Base-by-base conservation (phyloP, 2,797 vertebrate species). In the Eulemur albifrons region DNA sequence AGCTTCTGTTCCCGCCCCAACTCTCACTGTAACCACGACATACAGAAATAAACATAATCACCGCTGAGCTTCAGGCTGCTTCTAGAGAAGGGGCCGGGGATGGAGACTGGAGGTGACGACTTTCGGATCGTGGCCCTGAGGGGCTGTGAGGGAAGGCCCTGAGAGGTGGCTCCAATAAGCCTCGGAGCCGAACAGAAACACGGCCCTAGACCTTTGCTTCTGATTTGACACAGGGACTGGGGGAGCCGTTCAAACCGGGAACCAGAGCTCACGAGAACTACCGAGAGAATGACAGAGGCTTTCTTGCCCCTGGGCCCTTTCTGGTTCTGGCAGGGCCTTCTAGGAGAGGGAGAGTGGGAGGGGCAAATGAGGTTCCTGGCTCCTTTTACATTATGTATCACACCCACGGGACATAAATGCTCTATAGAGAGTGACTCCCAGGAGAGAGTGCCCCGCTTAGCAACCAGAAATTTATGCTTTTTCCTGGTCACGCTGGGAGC, bases 31-130 rank as follows among this genome's bases (percentile, higher is more conserved):
- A 27, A 54, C n/a, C 27, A 48, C 1, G 57, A 92, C 77, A 67
- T 25, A 72, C 38, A 91, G 57, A 86, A 40, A 75, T 13, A 2
- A 83, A 90, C 61, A 72, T 1, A 43, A 83, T 45, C 25, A 27
- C 20, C 0, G 5, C 25, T 18, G 43, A 76, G 40, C 45, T 67
- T 87, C 32, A 54, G 15, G 70, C 1, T 79, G 35, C 50, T 76
- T 92, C 95, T 50, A 86, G 20, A 63, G 17, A 88, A 59, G 75
- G n/a, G 27, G n/a, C 18, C 38, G 3, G 14, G 61, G 50, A 67
- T 38, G 40, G 59, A 89, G 88, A 67, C 21, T 12, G 52, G 72
- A 86, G 69, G 32, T 75, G 75, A 50, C 3, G 11, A 15, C 1
- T n/a, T 81, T 54, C 40, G 17, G 65, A 20, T 3, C 12, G 11